Conservation (phyloP, 2,797 vertebrate species). For the Buceros bicornis region DNA sequence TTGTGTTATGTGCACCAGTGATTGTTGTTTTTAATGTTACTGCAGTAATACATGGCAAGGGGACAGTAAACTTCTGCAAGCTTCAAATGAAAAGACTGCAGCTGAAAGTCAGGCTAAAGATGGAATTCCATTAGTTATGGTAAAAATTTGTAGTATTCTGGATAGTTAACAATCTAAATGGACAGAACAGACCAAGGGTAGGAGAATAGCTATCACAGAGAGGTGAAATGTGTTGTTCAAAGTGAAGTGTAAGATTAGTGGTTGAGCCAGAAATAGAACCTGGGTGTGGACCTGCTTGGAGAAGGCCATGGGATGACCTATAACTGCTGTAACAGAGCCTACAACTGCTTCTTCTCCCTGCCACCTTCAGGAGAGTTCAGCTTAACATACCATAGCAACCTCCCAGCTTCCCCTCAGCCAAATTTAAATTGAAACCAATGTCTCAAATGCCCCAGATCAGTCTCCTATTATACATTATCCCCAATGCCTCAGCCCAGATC, state of each 20-base stretch:
- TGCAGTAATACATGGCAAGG: neutral
- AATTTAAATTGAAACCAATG: neutral
- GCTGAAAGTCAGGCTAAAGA: neutral
- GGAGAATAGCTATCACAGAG: neutral
- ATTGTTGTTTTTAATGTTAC: neutral
- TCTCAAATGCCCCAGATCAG: neutral
- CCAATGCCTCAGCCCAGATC: neutral
- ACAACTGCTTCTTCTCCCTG: neutral
- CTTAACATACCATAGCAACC: neutral
- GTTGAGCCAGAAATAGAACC: neutral
- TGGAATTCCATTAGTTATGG: neutral
- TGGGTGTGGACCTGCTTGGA: neutral
- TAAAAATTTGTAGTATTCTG: neutral
- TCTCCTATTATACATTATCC: neutral
- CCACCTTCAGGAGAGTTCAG: neutral
- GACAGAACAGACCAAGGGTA: neutral
- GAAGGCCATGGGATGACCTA: neutral
- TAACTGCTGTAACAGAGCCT: neutral
- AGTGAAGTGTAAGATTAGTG: neutral
- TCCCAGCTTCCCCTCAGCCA: neutral
- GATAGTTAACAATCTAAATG: neutral
- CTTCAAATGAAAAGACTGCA: neutral
- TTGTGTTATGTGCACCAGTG: neutral
- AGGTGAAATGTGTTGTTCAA: neutral
- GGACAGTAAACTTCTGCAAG: neutral